A percentile compares a stretch with the other conserved stretches of the same genome.
phyloP scores from a whole-genome alignment of 1,140 invertebrate genomes.

The Plectus sambesii region DNA sequence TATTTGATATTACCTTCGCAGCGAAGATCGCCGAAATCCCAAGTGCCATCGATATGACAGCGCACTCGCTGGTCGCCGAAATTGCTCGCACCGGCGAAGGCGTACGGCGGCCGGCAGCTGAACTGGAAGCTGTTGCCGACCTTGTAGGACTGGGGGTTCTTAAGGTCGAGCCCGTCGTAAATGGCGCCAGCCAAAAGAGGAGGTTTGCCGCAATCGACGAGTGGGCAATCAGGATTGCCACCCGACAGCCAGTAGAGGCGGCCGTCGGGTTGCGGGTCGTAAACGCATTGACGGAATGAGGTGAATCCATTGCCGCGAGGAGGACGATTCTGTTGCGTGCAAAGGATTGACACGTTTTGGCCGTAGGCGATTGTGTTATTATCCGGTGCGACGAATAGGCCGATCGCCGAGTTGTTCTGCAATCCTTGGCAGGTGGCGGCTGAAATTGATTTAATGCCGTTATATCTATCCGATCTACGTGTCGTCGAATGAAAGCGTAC shows the following conservation, averaged over 20 bases:
- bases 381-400: slow-evolving; percentile 37
- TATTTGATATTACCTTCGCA: slow-evolving; percentile 59
- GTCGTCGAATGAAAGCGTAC: slow-evolving; percentile 20
- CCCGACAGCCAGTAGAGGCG: slow-evolving; percentile 84
- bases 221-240: slow-evolving; percentile 55
- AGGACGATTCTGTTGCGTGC: slow-evolving; percentile 38
- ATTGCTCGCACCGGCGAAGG: slow-evolving; percentile 76
- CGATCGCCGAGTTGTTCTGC: slow-evolving; percentile 35
- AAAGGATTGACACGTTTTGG: slow-evolving; percentile 36
- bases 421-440: slow-evolving; percentile 38
- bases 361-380: slow-evolving; percentile 32
- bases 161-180: slow-evolving; percentile 66
- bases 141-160: slow-evolving; percentile 74
- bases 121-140: slow-evolving; percentile 65
- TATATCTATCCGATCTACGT: neutral
- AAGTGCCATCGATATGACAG: slow-evolving; percentile 77
- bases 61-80: slow-evolving; percentile 79
- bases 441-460: too few relatives aligned
- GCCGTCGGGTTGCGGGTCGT: slow-evolving; percentile 76
- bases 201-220: slow-evolving; percentile 44
- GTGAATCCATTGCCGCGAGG: slow-evolving; percentile 32
- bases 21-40: slow-evolving; percentile 89
- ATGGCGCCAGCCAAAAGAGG: slow-evolving; percentile 56
- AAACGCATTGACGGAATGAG: slow-evolving; percentile 82
- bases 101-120: slow-evolving; percentile 88